Evolutionary conservation across 2,888 invertebrate genomes (phyloP), one percentile per base, ranked within the genome.

Genomic region (Pterobdella sp.): DNA sequence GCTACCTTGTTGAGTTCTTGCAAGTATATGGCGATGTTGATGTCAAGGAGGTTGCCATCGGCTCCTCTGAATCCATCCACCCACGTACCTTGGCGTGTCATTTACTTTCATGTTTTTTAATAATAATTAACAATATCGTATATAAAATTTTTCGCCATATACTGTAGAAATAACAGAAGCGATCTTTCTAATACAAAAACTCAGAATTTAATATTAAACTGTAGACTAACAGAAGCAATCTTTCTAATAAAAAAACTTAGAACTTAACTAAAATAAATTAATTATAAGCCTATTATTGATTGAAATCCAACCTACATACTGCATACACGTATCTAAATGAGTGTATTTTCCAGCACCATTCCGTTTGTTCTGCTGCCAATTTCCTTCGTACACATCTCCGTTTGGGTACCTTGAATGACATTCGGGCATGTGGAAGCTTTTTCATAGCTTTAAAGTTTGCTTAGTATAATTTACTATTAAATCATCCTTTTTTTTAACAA

Each of bases 301-400:
- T 42, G 49, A 42, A 42, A 22, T 42, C 60, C 26, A 22, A 56
- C 71, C 71, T 0, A 71, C 56, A 37, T 71, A 71, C 60, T 71
- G 71, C 71, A 71, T 71, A n/a, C 35, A n/a, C 4, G 71, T 52
- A 35, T 56, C 63, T 22, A 71, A 26, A 35, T 71, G 71, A 22
- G 71, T 71, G 36, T 71, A 71, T 29, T 71, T 71, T 29, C 71
- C 71, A 2, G 63, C 3, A n/a, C 71, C 71, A 36, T 71, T 32
- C 26, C 71, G 29, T 29, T 71, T 52, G 36, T 71, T 71, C 35
- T 71, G 56, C n/a, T 32, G n/a, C 71, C 71, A 71, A 56, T 71
- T 71, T 2, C 71, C 71, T 34, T 71, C 71, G 32, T 71, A 71
- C 52, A 71, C 71, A 52, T 71, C 71, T 49, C 63, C 71, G 4